Conservation (phyloP, 92 coral and sea anemone genomes). For the Phymanthus crucifer region DNA sequence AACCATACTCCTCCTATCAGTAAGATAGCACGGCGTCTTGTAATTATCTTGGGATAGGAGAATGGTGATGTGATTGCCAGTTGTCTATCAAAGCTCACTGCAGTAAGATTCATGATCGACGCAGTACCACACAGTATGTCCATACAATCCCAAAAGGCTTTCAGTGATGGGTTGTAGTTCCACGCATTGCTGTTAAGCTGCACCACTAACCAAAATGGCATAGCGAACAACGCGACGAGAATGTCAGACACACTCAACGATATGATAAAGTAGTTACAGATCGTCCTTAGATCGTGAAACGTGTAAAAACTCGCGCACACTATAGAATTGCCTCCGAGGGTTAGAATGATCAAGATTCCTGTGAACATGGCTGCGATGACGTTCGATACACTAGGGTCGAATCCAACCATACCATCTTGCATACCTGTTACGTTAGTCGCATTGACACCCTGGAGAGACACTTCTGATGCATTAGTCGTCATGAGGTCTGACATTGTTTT, state of each 20-base stretch:
- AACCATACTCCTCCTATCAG: constrained; percentile 78
- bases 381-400: constrained; percentile 34
- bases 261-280: constrained; percentile 88
- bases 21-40: constrained; percentile 71
- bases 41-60: constrained; percentile 76
- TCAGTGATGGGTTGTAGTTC: constrained; percentile 31
- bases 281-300: constrained; percentile 85
- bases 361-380: constrained; percentile 72
- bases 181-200: constrained; percentile 59
- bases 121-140: constrained; percentile 89
- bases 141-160: constrained; percentile 77
- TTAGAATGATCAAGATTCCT: constrained; percentile 66
- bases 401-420: not conserved
- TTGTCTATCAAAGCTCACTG: constrained; percentile 92
- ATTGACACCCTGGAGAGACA: constrained; percentile 9
- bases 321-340: constrained; percentile 78
- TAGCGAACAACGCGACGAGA: constrained; percentile 70
- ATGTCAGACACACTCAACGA: constrained; percentile 84
- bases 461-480: not conserved
- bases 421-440: constrained; percentile 6
- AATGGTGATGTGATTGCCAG: constrained; percentile 95
- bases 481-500: not conserved
- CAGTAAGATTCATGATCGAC: constrained; percentile 79
- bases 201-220: constrained; percentile 87
- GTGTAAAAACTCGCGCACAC: constrained; percentile 88